These are phyloP conservation scores for Cosmia trapezina DNA, from an alignment of 2,888 invertebrate genomes.

Conservation along the genomic window DNA sequence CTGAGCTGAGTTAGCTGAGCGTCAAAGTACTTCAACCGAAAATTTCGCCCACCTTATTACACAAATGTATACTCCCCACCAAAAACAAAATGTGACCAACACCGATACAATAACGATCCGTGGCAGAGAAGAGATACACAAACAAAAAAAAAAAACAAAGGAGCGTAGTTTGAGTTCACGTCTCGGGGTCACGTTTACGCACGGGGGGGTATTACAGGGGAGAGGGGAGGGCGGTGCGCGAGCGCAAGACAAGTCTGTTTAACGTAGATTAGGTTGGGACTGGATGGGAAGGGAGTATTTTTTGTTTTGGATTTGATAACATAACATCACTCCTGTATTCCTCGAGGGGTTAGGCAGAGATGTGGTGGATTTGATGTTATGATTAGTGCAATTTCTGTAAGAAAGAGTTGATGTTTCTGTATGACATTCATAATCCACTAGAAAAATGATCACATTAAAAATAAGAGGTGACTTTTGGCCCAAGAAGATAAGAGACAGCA, in stretches of 20 bases:
- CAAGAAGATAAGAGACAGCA: background rate
- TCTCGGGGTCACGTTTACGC: conserved; percentile 88
- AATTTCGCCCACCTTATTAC: background rate
- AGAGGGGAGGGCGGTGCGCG: conserved; percentile 69
- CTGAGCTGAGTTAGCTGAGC: no score
- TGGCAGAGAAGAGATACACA: conserved; percentile 65
- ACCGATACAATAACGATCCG: conserved; percentile 64
- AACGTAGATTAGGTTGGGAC: conserved; percentile 43
- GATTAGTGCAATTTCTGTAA: background rate
- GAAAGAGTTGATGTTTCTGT: background rate
- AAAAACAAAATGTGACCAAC: conserved; percentile 32
- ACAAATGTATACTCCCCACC: background rate
- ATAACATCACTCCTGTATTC: no score
- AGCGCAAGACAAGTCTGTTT: conserved; percentile 80
- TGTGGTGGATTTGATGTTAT: background rate
- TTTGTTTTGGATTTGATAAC: background rate
- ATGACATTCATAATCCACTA: background rate
- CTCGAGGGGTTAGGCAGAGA: no score
- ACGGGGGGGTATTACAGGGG: conserved; percentile 83
- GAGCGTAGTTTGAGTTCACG: conserved; percentile 81
- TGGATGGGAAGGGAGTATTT: conserved; percentile 55
- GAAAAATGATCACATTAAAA: background rate
- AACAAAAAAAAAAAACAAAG: conserved; percentile 74
- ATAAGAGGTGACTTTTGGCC: background rate
- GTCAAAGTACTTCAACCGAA: background rate